Percentiles rank a stretch among this genome's conserved stretches.
phyloP scores from a whole-genome alignment of 2,888 invertebrate species.

The Coleophora deauratella region DNA sequence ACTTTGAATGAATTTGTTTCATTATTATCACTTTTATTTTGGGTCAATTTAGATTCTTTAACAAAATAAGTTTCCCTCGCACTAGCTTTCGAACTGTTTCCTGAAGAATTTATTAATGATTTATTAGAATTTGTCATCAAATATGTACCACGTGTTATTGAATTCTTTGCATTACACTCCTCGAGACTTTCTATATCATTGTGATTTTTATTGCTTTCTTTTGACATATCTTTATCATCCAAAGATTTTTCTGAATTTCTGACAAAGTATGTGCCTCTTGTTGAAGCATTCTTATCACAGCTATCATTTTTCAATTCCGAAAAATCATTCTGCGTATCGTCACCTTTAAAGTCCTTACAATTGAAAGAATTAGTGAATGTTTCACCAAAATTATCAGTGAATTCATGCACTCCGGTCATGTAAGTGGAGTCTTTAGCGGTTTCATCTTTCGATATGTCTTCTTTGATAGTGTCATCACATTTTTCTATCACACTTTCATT shows the following conservation, averaged over 20 bases:
- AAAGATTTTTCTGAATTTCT: neutral
- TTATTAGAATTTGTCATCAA: neutral
- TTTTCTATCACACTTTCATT: constrained; percentile 26
- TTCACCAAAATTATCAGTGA: constrained; percentile 10
- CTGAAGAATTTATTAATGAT: neutral
- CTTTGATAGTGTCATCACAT: constrained; percentile 26
- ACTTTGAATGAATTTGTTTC: too few species aligned
- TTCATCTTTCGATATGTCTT: constrained; percentile 11
- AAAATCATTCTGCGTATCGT: neutral
- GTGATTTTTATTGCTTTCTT: neutral
- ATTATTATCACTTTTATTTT: constrained; percentile 12
- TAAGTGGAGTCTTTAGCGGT: constrained; percentile 19
- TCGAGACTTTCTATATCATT: neutral
- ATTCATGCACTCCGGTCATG: constrained; percentile 21
- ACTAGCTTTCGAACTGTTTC: neutral
- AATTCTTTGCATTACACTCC: neutral
- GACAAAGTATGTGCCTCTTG: neutral
- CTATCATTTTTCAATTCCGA: constrained; percentile 3
- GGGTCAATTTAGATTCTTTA: too few species aligned
- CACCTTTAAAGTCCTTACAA: too few species aligned
- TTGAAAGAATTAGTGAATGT: neutral
- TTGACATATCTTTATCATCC: neutral
- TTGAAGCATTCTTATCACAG: neutral
- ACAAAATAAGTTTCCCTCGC: too few species aligned
- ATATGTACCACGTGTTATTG: constrained; percentile 1